These are phyloP conservation scores for Zonotrichia leucophrys DNA, from an alignment of 2,113 vertebrate genomes.

Conservation along the genomic window DNA sequence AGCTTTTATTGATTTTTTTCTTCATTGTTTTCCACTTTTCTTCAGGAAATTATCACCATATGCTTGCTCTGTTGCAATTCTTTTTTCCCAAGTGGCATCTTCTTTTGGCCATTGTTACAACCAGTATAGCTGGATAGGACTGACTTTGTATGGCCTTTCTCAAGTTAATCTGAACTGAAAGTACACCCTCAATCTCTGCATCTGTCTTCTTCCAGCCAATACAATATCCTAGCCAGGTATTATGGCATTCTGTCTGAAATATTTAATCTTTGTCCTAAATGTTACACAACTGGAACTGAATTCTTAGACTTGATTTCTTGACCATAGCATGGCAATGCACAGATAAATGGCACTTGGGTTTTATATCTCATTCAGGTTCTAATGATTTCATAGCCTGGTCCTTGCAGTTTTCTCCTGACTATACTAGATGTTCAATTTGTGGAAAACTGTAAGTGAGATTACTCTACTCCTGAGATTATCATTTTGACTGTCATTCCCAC, in stretches of 20 bases:
- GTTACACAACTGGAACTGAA: neutral
- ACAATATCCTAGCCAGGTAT: neutral
- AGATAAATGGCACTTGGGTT: neutral
- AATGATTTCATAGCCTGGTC: neutral
- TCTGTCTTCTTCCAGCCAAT: neutral
- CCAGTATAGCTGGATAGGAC: neutral
- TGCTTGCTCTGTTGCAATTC: slow-evolving; percentile 5
- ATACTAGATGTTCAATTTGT: neutral
- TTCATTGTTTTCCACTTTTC: neutral
- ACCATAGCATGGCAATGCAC: neutral
- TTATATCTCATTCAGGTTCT: neutral
- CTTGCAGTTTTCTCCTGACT: neutral
- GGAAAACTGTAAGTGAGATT: neutral
- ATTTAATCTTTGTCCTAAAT: neutral
- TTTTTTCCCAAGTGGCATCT: neutral
- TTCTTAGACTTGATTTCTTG: neutral
- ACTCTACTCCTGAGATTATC: neutral
- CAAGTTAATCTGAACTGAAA: slow-evolving; percentile 19
- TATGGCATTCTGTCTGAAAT: neutral
- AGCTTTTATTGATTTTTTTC: slow-evolving; percentile 21
- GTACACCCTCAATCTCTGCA: slow-evolving; percentile 1
- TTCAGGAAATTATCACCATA: slow-evolving; percentile 47
- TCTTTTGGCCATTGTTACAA: slow-evolving; percentile 6
- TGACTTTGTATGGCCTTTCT: neutral
- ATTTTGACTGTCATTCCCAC: neutral